phyloP scores from a whole-genome alignment of 2,113 vertebrate species.

The Brienomyrus longianalis region DNA sequence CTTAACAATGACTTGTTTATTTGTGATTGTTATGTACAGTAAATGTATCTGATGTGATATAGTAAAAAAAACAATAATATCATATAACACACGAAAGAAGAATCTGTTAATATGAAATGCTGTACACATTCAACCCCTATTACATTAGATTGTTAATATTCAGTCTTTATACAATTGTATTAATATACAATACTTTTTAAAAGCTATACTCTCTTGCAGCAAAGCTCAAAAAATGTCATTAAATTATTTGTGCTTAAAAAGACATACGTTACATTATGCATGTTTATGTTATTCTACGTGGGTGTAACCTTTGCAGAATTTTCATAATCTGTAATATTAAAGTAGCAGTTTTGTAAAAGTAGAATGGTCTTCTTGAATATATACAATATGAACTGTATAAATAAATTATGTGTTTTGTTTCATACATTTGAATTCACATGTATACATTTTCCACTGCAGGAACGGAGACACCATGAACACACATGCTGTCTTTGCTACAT shows the following conservation, averaged over 20 bases:
- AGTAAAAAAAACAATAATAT: neutral
- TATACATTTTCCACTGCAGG: neutral
- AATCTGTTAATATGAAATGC: neutral
- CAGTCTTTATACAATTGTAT: neutral
- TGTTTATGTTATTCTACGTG: neutral
- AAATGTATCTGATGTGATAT: neutral
- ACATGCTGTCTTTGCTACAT: neutral
- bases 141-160: neutral
- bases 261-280: neutral
- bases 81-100: neutral
- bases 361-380: neutral
- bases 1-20: neutral
- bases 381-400: slow-evolving; percentile 1
- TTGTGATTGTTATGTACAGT: neutral
- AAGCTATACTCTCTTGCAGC: slow-evolving; percentile 1
- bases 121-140: neutral
- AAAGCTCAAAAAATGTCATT: neutral
- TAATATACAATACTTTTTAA: neutral
- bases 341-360: neutral
- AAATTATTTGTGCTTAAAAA: neutral
- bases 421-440: neutral
- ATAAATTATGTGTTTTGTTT: neutral
- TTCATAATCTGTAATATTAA: neutral
- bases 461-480: neutral
- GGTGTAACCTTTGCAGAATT: neutral